These are phyloP conservation scores for Volucella bombylans DNA, from an alignment of 2,888 invertebrate genomes.

Conservation along the genomic window DNA sequence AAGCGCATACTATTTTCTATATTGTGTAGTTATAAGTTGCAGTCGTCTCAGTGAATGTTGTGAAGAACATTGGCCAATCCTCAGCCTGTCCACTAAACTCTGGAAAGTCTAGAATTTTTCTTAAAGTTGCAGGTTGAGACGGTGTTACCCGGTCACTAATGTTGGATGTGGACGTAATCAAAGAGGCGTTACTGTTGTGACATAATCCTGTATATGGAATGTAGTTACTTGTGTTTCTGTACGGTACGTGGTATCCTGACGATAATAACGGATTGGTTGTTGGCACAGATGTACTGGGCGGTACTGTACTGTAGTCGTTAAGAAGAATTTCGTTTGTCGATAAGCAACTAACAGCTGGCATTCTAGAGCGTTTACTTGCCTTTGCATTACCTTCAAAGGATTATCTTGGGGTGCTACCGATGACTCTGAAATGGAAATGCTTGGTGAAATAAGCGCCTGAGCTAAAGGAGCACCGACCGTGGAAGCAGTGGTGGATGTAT, in stretches of 20 bases:
- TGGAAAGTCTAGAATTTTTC: conserved; percentile 51
- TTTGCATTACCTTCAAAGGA: background rate
- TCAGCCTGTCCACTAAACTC: conserved; percentile 15
- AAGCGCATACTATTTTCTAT: conserved; percentile 46
- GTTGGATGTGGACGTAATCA: background rate
- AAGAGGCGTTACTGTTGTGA: background rate
- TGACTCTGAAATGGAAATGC: background rate
- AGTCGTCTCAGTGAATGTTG: background rate
- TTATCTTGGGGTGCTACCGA: background rate
- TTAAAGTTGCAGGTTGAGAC: conserved; percentile 2
- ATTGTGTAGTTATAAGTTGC: conserved; percentile 47
- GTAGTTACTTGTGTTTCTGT: background rate
- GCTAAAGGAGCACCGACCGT: background rate
- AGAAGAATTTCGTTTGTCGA: no score
- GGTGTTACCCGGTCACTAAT: background rate
- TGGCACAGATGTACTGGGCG: background rate
- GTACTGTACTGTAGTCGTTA: no score
- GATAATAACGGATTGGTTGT: background rate
- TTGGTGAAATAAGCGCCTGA: background rate
- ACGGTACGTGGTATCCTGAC: conserved; percentile 7
- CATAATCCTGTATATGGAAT: background rate
- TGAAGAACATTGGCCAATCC: conserved; percentile 61
- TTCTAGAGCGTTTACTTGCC: background rate
- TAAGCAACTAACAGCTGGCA: background rate
- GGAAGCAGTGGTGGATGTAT: background rate